Evolutionary conservation across 1,140 invertebrate species (phyloP).

Genomic region (Ctenoplectra terminalis): DNA sequence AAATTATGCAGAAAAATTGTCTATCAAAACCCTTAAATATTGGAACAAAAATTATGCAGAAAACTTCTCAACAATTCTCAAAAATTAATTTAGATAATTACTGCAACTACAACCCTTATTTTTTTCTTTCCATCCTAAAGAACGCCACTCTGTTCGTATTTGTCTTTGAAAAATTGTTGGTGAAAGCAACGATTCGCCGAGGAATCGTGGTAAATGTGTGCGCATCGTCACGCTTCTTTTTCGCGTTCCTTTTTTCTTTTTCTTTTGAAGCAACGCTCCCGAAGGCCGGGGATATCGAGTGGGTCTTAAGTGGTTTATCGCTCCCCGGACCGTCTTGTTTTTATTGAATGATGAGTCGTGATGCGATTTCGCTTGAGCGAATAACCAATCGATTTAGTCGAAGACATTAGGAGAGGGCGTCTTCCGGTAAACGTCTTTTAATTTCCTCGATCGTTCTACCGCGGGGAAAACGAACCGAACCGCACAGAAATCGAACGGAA

Average conservation of each 20-base stretch:
- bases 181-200: neutral
- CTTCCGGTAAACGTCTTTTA: slow-evolving; percentile 71
- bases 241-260: slow-evolving; percentile 51
- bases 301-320: slow-evolving; percentile 80
- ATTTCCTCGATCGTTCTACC: slow-evolving; percentile 61
- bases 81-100: too few species aligned
- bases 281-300: slow-evolving; percentile 60
- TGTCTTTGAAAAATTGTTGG: neutral
- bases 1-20: too few species aligned
- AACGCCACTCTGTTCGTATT: neutral
- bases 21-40: too few species aligned
- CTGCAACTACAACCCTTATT: too few species aligned
- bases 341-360: slow-evolving; percentile 80
- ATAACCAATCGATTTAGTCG: slow-evolving; percentile 79
- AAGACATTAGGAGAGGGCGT: slow-evolving; percentile 71
- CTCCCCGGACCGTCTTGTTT: slow-evolving; percentile 77
- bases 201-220: neutral
- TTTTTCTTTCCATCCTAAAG: too few species aligned
- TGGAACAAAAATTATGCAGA: too few species aligned
- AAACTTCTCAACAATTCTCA: too few species aligned
- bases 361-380: slow-evolving; percentile 78
- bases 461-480: neutral
- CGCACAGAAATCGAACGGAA: neutral
- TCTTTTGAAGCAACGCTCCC: slow-evolving; percentile 43
- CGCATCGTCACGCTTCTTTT: slow-evolving; percentile 43